Base-by-base conservation (phyloP, 1,140 invertebrate species). In the Cheumatopsyche charites region DNA sequence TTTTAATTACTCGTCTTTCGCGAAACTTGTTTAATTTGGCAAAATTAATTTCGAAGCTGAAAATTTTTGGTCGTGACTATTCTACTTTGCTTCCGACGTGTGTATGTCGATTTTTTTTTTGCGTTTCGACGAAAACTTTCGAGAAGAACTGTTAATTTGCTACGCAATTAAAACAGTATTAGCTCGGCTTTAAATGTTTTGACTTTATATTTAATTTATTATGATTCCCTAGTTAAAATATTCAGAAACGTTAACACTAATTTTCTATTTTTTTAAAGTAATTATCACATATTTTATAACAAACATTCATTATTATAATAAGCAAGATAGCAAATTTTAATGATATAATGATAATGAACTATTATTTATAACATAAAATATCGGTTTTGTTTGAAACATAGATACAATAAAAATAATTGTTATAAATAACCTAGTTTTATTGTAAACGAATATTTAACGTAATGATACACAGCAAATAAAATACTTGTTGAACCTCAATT, bases 51-150 rank as follows among this genome's bases (percentile, higher is more conserved):
- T 58, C 29, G 29, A 9, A 4, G 9, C 29, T 36, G 3, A 23
- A 23, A 23, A 58, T 23, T 58, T 58, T 58, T n/a, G 55, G 25
- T 58, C 55, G 55, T 58, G 21, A 58, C 55, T 23, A 19, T 58
- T 58, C 25, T 23, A 58, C 55, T 58, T 25, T 58, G 21, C 55
- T 58, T 58, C 55, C 55, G 55, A 58, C n/a, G n/a, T n/a, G n/a
- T 58, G 25, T 58, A 13, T 58, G 9, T 12, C 12, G 21, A 7
- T 58, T 23, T 25, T 25, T 58, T 58, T 58, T 25, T 58, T 58
- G 4, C 11, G 21, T 19, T 36, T 36, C 29, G 9, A 58, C 23
- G 13, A 26, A 58, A 25, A 58, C 23, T 58, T 25, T 3, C 17
- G 25, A 11, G 55, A 23, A 25, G n/a, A 58, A 26, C 55, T 26